Conservation (phyloP, 2,113 vertebrate genomes). For the Larimichthys crocea region DNA sequence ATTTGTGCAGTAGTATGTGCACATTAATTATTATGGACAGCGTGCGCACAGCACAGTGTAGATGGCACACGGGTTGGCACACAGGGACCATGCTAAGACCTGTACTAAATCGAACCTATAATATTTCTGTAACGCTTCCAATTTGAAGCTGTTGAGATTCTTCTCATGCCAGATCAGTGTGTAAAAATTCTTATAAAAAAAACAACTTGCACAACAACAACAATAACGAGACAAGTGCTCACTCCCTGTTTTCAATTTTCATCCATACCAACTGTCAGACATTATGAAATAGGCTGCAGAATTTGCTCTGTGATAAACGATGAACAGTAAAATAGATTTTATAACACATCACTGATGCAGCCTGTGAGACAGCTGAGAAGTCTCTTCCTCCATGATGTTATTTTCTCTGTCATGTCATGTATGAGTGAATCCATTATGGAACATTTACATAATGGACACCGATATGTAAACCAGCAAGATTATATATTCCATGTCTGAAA, state of each 20-base stretch:
- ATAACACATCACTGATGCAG: not conserved
- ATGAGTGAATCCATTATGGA: not conserved
- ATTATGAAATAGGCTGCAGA: not conserved
- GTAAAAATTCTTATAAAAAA: not conserved
- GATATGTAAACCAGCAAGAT: not conserved
- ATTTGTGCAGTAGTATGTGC: not conserved
- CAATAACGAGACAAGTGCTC: not conserved
- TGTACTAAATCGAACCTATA: not conserved
- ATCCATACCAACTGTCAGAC: not conserved
- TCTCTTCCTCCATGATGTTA: not conserved
- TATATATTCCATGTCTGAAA: not conserved
- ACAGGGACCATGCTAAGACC: not conserved
- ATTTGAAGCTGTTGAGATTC: not conserved
- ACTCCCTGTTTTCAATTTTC: not conserved
- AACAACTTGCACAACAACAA: too few species aligned
- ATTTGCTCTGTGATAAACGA: not conserved
- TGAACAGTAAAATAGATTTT: not conserved
- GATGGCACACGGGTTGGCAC: not conserved
- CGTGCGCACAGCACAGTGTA: not conserved
- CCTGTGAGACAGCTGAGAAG: not conserved
- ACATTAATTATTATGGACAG: too few species aligned
- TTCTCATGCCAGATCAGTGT: not conserved
- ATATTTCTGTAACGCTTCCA: not conserved
- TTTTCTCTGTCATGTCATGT: not conserved
- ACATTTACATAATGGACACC: slow-evolving; percentile 14